Evolutionary conservation across 2,113 vertebrate genomes (phyloP).

Genomic region (Saiga tatarica): DNA sequence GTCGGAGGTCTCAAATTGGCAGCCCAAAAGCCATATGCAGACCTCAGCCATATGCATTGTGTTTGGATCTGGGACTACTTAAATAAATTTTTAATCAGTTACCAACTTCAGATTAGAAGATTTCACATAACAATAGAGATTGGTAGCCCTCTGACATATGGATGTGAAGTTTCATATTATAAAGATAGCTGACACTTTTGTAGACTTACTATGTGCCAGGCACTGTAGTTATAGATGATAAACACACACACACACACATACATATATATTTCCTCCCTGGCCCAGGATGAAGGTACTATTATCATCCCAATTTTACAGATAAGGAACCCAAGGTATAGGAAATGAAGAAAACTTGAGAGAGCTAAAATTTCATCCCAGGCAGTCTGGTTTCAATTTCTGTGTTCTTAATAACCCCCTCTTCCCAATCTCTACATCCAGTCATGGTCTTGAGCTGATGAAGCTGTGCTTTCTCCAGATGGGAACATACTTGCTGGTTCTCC

Average conservation of each 20-base stretch:
- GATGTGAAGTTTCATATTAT: neutral
- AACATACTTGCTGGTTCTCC: neutral
- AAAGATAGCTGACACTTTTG: neutral
- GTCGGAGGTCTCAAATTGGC: neutral
- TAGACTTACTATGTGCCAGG: neutral
- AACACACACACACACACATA: fast-evolving
- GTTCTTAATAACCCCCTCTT: neutral
- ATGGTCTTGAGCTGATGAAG: neutral
- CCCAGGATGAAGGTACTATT: neutral
- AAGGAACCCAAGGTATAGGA: neutral
- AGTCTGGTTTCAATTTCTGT: neutral
- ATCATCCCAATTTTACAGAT: neutral
- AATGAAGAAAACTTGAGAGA: neutral
- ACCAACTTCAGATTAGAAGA: neutral
- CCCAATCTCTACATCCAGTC: neutral
- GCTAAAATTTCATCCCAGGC: neutral
- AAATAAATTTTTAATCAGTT: neutral
- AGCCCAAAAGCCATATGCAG: neutral
- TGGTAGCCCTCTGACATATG: neutral
- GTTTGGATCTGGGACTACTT: neutral
- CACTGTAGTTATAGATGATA: neutral
- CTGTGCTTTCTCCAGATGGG: neutral
- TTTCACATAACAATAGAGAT: neutral
- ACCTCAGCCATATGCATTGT: neutral
- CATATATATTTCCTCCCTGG: fast-evolving